Evolutionary conservation across 2,797 vertebrate genomes (phyloP), one percentile per base, ranked within the genome.

Genomic region (Discoglossus pictus): DNA sequence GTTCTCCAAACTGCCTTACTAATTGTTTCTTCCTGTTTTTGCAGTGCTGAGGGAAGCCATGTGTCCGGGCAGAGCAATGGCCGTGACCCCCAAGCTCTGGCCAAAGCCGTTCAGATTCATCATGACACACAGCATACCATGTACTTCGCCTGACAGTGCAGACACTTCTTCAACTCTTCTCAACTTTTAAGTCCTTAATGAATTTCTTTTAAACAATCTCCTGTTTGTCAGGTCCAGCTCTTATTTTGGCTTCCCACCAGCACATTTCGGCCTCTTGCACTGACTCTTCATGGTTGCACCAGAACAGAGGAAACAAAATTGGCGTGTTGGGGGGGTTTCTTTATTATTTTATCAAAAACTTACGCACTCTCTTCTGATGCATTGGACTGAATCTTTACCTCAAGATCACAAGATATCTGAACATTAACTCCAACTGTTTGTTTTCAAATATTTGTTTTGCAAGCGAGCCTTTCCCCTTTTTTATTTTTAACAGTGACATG

Each of bases 11-110:
- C n/a, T n/a, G n/a, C n/a, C n/a, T n/a, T n/a, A n/a, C n/a, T n/a
- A n/a, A n/a, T n/a, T n/a, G n/a, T 51, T 62, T 6, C 16, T 76
- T n/a, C n/a, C n/a, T n/a, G n/a, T n/a, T n/a, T 68, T 38, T 76
- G 1, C 90, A 99, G 97, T 13, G 97, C 97, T 18, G 97, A 99
- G 80, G 97, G 97, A 84, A 99, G 96, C 88, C 97, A 99, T 0
- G 94, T 98, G 65, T 99, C 97, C n/a, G 97, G 97, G 78, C 97
- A 99, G 86, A 99, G 97, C 82, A 99, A 99, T 0, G 97, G 97
- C 63, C 93, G 97, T 23, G 97, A 99, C 73, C 97, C 97, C 20
- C 96, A 92, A 83, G 97, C 97, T 2, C 85, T 99, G 84, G 97
- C 97, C 56, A 99, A 99, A 86, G 97, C 97, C 0, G 97, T 99